phyloP scores from a whole-genome alignment of 2,888 invertebrate species.

The Erpobdella octoculata region DNA sequence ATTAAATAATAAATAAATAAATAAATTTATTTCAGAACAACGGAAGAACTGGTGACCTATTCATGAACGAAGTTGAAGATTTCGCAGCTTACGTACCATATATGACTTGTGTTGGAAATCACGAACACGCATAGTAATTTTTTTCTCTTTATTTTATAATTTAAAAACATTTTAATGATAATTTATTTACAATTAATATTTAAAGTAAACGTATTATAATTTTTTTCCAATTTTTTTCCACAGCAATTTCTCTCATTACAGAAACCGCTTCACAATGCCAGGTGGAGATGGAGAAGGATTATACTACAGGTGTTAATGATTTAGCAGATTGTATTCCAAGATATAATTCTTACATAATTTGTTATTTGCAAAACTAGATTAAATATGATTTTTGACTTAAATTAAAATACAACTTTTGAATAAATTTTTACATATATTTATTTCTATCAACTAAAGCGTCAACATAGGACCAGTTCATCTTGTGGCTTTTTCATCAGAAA shows the following conservation, averaged over 20 bases:
- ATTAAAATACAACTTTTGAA: not conserved
- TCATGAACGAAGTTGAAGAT: constrained; percentile 82
- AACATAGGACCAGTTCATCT: constrained; percentile 57
- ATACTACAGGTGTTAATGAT: constrained; percentile 48
- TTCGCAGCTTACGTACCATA: constrained; percentile 83
- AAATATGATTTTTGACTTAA: not conserved
- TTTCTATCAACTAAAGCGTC: constrained; percentile 42
- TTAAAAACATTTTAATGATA: not conserved
- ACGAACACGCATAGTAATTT: constrained; percentile 73
- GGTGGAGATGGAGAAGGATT: constrained; percentile 44
- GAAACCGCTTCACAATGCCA: constrained; percentile 60
- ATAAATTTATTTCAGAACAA: constrained; percentile 56
- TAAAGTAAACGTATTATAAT: too few species aligned
- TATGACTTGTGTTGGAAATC: constrained; percentile 74
- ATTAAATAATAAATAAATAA: not conserved
- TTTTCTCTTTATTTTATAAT: constrained; percentile 55
- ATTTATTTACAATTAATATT: not conserved
- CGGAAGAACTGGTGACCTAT: constrained; percentile 76
- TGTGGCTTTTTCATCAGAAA: constrained; percentile 83
- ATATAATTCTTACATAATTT: not conserved
- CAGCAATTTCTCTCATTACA: constrained; percentile 90
- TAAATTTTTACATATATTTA: too few species aligned
- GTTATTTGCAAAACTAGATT: not conserved
- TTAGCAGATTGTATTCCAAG: not conserved
- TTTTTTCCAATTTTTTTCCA: not conserved